Base-by-base conservation (phyloP, 2,113 vertebrate species). In the Brienomyrus longianalis region DNA sequence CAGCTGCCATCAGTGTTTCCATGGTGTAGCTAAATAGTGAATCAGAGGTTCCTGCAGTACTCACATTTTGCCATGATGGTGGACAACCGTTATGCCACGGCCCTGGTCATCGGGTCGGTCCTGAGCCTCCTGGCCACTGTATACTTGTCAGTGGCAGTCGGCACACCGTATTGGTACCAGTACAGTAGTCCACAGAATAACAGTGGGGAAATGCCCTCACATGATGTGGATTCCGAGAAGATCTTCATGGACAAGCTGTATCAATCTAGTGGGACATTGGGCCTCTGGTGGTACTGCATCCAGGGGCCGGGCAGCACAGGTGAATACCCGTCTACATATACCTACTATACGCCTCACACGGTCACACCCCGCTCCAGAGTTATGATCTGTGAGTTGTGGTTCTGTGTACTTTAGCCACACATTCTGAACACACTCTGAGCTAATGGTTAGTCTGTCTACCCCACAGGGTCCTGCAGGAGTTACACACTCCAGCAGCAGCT, bases 41-140 rank as follows among this genome's bases (percentile, higher is more conserved):
- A 5, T 83, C 47, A 11, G n/a, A 48, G 56, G 5, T 11, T 27
- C 51, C 10, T 45, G 50, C 52, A 59, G 31, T 6, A 77, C 50
- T 13, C 9, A 54, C 13, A 93, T 43, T 13, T 35, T 11, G 27
- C 51, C 50, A 70, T 77, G 80, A 98, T 97, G 97, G 98, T 99
- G 92, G 98, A 99, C 95, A 99, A 99, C 92, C 97, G 98, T 19
- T 99, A 99, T 80, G 98, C 98, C 89, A 99, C 98, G 2, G 98
- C 98, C 0, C 94, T 99, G 85, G 98, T 99, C 43, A 99, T 99
- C 31, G 98, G 97, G 89, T 98, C 97, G 0, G 98, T 99, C 77
- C 96, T 99, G 90, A 98, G 98, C 91, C 97, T 99, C 91, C 96
- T 99, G 93, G 98, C 98, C 89, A 96, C 97, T 7, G 97, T 99